Evolutionary conservation across 2,113 vertebrate species (phyloP).

Genomic region (Montifringilla adamsi): DNA sequence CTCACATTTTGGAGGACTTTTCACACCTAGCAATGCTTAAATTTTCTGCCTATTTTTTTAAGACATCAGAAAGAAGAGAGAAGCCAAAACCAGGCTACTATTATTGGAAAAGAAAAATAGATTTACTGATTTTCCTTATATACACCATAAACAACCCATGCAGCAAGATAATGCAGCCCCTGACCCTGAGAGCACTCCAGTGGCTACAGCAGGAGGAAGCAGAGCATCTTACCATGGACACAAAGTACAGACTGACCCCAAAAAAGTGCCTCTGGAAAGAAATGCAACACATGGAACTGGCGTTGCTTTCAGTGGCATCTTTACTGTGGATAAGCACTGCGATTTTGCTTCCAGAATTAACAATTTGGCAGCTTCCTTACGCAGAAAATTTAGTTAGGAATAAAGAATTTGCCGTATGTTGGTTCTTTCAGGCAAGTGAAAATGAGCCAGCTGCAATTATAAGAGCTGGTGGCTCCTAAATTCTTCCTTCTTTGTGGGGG

Average conservation of each 20-base stretch:
- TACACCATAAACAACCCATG: fast-evolving
- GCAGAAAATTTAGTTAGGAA: neutral
- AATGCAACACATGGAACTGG: neutral
- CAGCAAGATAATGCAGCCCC: neutral
- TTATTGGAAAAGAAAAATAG: neutral
- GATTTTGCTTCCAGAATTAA: neutral
- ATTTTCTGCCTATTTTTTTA: neutral
- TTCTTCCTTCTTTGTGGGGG: neutral
- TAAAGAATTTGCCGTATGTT: neutral
- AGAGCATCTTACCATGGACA: neutral
- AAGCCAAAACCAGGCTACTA: neutral
- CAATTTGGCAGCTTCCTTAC: neutral
- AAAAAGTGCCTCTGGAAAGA: neutral
- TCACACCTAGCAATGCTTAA: neutral
- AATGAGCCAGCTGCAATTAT: neutral
- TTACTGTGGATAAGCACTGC: neutral
- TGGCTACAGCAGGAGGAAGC: neutral
- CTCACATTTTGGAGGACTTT: neutral
- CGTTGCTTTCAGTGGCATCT: neutral
- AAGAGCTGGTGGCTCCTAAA: neutral
- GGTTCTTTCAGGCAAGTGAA: neutral
- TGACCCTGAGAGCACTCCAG: neutral
- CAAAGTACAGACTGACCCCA: neutral
- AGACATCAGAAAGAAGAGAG: neutral
- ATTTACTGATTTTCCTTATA: neutral